phyloP scores from a whole-genome alignment of 2,113 vertebrate genomes.

The Athene noctua region DNA sequence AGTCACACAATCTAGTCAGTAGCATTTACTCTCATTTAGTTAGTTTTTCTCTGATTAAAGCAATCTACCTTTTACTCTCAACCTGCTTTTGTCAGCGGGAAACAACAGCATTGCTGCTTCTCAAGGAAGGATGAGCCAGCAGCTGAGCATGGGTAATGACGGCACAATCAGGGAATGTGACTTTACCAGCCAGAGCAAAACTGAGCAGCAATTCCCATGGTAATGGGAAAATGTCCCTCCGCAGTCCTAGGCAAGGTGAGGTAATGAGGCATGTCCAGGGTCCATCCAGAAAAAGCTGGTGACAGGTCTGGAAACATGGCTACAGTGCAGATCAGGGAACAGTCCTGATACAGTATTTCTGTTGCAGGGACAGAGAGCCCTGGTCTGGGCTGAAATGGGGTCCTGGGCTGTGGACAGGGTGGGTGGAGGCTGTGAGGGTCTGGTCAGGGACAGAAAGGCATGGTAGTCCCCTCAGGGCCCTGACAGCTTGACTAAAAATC shows the following conservation, averaged over 20 bases:
- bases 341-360: neutral
- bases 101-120: neutral
- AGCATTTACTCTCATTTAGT: neutral
- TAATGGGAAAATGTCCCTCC: neutral
- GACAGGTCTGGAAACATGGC: neutral
- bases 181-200: neutral
- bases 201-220: neutral
- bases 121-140: neutral
- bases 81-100: neutral
- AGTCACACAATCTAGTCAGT: neutral
- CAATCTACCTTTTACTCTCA: neutral
- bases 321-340: neutral
- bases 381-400: neutral
- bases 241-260: neutral
- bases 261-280: neutral
- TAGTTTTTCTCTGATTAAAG: neutral
- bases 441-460: neutral
- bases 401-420: neutral
- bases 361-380: neutral
- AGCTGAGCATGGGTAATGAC: neutral
- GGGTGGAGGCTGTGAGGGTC: neutral
- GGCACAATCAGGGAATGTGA: neutral
- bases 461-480: neutral
- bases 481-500: neutral
- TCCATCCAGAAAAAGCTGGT: neutral